Percentiles rank a stretch among this genome's conserved stretches.
Conservation (phyloP, 2,113 vertebrate species). For the Charina bottae region DNA sequence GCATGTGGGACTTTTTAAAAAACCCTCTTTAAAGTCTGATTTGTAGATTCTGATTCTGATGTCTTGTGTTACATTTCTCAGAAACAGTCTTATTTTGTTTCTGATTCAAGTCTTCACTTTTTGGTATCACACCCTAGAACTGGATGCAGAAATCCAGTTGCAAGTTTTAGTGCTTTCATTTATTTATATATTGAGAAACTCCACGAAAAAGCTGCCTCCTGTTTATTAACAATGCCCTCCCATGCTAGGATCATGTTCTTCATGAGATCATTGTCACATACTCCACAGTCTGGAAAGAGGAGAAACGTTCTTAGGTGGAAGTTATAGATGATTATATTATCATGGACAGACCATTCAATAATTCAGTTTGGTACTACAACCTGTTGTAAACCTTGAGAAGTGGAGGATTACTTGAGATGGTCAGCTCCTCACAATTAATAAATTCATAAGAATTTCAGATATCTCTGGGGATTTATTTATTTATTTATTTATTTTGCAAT, state of each 20-base stretch:
- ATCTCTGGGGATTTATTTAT: no score
- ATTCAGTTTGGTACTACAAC: neutral
- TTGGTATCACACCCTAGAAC: no score
- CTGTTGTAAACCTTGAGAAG: neutral
- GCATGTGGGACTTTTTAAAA: neutral
- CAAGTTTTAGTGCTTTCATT: no score
- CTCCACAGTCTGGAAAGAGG: neutral
- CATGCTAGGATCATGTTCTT: neutral
- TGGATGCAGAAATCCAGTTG: neutral
- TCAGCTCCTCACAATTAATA: no score
- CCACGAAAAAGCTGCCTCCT: neutral
- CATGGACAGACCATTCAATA: neutral
- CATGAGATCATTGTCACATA: neutral
- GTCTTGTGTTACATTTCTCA: neutral
- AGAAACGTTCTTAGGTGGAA: neutral
- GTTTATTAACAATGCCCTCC: no score
- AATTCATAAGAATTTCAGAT: no score
- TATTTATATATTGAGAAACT: neutral
- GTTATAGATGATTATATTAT: neutral
- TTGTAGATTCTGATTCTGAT: slow-evolving; percentile 8
- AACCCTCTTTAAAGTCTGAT: neutral
- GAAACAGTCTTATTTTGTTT: neutral
- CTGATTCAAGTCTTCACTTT: neutral
- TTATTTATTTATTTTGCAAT: no score
- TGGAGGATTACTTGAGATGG: neutral